A percentile compares a stretch with the other conserved stretches of the same genome.
Conservation (phyloP, 2,888 invertebrate genomes). For the Deilephila elpenor region DNA sequence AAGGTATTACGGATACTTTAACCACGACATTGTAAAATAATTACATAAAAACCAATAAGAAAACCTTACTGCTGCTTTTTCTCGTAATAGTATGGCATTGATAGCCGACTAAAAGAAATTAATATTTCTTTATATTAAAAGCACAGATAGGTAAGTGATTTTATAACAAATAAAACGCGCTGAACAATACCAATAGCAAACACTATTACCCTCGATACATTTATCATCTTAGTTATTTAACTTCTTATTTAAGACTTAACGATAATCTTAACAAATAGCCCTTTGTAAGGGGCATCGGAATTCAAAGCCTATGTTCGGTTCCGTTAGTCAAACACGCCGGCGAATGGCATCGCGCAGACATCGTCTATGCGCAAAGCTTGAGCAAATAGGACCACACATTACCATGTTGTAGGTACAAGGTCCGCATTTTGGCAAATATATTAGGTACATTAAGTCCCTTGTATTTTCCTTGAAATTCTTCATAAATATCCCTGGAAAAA, state of each 20-base stretch:
- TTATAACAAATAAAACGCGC: background rate
- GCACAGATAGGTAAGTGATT: background rate
- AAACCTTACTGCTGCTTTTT: background rate
- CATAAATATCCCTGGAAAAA: too few species aligned
- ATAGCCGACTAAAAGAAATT: background rate
- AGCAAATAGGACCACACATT: slow-evolving; percentile 59
- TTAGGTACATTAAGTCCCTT: too few species aligned
- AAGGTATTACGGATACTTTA: background rate
- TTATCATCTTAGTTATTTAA: background rate
- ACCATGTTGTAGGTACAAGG: slow-evolving; percentile 31
- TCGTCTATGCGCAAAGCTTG: slow-evolving; percentile 46
- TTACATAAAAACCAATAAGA: background rate
- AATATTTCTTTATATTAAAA: background rate
- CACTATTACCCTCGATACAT: slow-evolving; percentile 17
- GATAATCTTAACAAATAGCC: slow-evolving; percentile 20
- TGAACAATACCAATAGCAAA: background rate
- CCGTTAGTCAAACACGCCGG: slow-evolving; percentile 48
- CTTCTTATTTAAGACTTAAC: background rate
- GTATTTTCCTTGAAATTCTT: too few species aligned
- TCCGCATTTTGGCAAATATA: background rate
- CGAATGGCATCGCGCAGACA: slow-evolving; percentile 40
- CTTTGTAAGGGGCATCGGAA: slow-evolving; percentile 27
- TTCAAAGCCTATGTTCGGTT: slow-evolving; percentile 34
- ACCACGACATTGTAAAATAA: background rate
- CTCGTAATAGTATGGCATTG: background rate